These are phyloP conservation scores for Caenorhabditis briggsae DNA, from an alignment of 1,140 invertebrate species.

Conservation along the genomic window DNA sequence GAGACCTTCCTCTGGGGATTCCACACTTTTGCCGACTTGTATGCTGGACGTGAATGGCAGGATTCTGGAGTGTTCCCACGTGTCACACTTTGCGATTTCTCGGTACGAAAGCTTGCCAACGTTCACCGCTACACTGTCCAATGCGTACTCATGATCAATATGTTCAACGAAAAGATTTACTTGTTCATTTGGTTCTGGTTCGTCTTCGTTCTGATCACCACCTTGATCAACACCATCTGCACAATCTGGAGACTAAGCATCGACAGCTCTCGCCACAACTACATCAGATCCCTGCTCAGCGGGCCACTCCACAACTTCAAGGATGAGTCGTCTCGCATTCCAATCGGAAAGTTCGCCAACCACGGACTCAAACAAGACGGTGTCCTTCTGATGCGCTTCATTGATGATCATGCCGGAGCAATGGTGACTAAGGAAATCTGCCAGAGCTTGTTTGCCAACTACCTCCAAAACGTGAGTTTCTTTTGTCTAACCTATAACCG, in stretches of 20 bases:
- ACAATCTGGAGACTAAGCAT: constrained; percentile 66
- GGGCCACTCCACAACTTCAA: constrained; percentile 29
- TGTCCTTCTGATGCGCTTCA: constrained; percentile 75
- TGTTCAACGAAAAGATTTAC: constrained; percentile 78
- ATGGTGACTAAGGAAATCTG: constrained; percentile 75
- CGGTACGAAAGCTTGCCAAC: constrained; percentile 77
- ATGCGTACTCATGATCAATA: constrained; percentile 78
- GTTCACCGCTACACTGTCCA: constrained; percentile 78
- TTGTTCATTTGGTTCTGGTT: constrained; percentile 78
- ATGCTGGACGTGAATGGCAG: constrained; percentile 72
- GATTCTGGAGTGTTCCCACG: constrained; percentile 78
- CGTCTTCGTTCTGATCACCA: constrained; percentile 73
- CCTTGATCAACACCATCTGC: constrained; percentile 76
- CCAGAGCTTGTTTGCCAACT: constrained; percentile 69
- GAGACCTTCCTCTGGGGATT: constrained; percentile 79
- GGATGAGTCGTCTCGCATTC: neutral
- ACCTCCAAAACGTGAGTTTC: constrained; percentile 31
- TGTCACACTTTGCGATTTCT: constrained; percentile 79
- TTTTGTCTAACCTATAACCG: neutral
- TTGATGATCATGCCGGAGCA: constrained; percentile 77
- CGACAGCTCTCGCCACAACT: constrained; percentile 56
- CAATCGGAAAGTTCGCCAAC: constrained; percentile 68
- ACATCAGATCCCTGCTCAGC: constrained; percentile 56
- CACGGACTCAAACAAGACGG: constrained; percentile 71
- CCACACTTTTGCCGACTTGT: constrained; percentile 68